A percentile compares a stretch with the other conserved stretches of the same genome.
These are phyloP conservation scores for Menidia menidia DNA, from an alignment of 2,797 vertebrate genomes.

Conservation along the genomic window DNA sequence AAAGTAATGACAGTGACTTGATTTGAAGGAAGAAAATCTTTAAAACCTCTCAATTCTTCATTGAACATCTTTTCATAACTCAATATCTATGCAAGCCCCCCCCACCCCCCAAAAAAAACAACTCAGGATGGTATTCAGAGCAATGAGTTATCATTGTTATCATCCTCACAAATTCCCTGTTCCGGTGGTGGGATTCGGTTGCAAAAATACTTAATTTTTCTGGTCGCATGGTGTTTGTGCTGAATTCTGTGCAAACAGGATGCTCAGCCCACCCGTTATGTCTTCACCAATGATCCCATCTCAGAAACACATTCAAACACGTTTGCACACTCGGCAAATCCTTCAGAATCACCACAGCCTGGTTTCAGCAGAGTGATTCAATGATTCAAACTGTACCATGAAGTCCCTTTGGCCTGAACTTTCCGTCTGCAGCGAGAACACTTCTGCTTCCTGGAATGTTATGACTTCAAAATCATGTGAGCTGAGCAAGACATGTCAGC, in stretches of 20 bases:
- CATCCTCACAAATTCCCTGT: constrained; percentile 6
- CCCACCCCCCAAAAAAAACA: constrained; percentile 3
- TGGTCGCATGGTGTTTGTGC: not conserved
- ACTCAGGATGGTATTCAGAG: constrained; percentile 64
- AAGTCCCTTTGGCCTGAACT: not conserved
- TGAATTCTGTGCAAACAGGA: constrained; percentile 12
- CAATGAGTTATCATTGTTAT: constrained; percentile 15
- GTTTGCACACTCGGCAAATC: constrained; percentile 9
- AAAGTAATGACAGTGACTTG: not conserved
- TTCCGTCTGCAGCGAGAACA: not conserved
- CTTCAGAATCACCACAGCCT: not conserved
- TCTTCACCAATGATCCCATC: not conserved
- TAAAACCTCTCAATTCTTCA: constrained; percentile 19
- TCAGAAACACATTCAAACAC: not conserved
- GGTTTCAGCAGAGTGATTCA: not conserved
- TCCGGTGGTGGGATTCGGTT: not conserved
- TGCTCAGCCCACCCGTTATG: constrained; percentile 3
- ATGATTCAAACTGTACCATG: not conserved
- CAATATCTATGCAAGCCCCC: constrained; percentile 68
- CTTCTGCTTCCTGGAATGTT: not conserved
- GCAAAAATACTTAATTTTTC: constrained; percentile 5
- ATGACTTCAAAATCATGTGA: not conserved
- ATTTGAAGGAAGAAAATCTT: not conserved
- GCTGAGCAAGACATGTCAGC: no score
- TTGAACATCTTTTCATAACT: constrained; percentile 22